Evolutionary conservation across 2,113 vertebrate genomes (phyloP), one percentile per base, ranked within the genome.

Genomic region (Aptenodytes forsteri): DNA sequence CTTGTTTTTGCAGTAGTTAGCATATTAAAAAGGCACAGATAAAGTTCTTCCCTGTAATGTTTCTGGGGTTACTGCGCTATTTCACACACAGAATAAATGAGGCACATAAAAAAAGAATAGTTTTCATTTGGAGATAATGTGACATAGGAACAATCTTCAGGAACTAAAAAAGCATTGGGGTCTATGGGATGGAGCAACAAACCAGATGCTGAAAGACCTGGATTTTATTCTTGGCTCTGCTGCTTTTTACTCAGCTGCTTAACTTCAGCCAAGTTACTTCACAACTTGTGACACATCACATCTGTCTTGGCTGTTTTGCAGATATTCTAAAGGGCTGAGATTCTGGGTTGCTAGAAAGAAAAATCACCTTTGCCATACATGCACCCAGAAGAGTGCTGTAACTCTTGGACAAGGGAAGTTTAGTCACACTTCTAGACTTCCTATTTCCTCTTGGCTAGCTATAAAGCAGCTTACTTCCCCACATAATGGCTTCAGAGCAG

Each of bases 21-120:
- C 66, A 89, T 85, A 96, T 72, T 92, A 69, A 90, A 95, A 96
- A 86, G 22, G 22, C 71, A 80, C 7, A 82, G 64, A 90, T 79
- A 92, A 93, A 72, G 27, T 58, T 65, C 30, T 76, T 78, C 30
- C 10, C 29, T 64, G 17, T 55, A 73, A 83, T 49, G 18, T 72
- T 93, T 83, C 87, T 85, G 38, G 59, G 27, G 34, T 75, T 90
- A 71, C 44, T 90, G 50, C 2, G 1, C 38, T 75, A 54, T 46
- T 91, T 87, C 50, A 66, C 30, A 75, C 2, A 1, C 29, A 61
- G 49, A 88, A 87, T 59, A 75, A 78, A 89, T 66, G 69, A 78
- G 10, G 13, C 1, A 1, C 8, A 47, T 40, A 64, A 84, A 50
- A 66, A 52, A 73, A 71, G 0, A 86, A 23, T 11, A 30, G 4